phyloP scores from a whole-genome alignment of 1,140 invertebrate genomes.

The Mylabris phalerata region DNA sequence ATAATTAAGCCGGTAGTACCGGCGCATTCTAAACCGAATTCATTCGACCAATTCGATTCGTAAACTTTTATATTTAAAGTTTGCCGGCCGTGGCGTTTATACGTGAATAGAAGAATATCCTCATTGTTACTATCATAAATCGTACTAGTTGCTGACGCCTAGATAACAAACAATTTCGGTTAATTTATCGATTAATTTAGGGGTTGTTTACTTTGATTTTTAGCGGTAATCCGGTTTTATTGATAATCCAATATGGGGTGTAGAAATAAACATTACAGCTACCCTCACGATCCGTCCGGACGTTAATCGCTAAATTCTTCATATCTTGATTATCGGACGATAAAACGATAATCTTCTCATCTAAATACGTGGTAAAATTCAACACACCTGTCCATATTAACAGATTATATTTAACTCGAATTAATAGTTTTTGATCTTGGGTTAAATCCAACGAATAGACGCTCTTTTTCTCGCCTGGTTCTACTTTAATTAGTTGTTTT shows the following conservation, averaged over 20 bases:
- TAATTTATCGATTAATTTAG: slow-evolving; percentile 19
- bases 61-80: slow-evolving; percentile 59
- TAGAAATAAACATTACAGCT: slow-evolving; percentile 64
- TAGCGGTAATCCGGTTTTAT: slow-evolving; percentile 74
- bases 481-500: slow-evolving; percentile 47
- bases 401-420: slow-evolving; percentile 65
- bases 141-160: slow-evolving; percentile 53
- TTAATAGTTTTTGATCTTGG: slow-evolving; percentile 50
- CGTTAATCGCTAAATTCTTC: slow-evolving; percentile 59
- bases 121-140: slow-evolving; percentile 59
- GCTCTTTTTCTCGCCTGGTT: slow-evolving; percentile 63
- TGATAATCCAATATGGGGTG: slow-evolving; percentile 86
- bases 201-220: slow-evolving; percentile 59
- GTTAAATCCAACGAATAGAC: slow-evolving; percentile 58
- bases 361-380: slow-evolving; percentile 59
- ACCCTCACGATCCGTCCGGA: slow-evolving; percentile 55
- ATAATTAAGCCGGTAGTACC: slow-evolving; percentile 66
- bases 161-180: slow-evolving; percentile 42
- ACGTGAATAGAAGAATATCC: slow-evolving; percentile 63
- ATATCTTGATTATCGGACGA: slow-evolving; percentile 53
- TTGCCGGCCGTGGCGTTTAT: slow-evolving; percentile 57
- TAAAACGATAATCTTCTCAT: slow-evolving; percentile 62
- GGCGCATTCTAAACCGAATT: slow-evolving; percentile 63
- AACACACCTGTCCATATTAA: slow-evolving; percentile 64
- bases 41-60: slow-evolving; percentile 65